Evolutionary conservation across 2,888 invertebrate species (phyloP).

Genomic region (Xylota sylvarum): DNA sequence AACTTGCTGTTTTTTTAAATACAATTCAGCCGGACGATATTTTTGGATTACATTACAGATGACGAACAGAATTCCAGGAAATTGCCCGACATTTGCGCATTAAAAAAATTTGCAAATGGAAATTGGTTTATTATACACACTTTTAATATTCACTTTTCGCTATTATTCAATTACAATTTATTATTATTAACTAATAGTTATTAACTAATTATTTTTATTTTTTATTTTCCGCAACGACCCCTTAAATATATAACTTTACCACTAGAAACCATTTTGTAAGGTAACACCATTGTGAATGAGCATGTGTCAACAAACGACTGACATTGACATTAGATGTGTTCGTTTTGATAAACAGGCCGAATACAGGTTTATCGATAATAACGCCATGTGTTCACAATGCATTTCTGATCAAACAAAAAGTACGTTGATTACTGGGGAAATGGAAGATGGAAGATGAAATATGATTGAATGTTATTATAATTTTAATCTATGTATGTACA

Average conservation of each 20-base stretch:
- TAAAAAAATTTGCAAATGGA: neutral
- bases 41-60: neutral
- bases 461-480: too few relatives aligned
- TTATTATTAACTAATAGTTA: neutral
- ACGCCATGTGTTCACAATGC: too few relatives aligned
- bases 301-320: neutral
- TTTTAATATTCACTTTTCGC: neutral
- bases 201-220: neutral
- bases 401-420: too few relatives aligned
- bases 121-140: neutral
- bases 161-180: neutral
- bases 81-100: neutral
- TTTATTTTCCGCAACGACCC: neutral
- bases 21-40: neutral
- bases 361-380: too few relatives aligned
- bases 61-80: constrained; percentile 24
- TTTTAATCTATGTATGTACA: too few relatives aligned
- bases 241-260: too few relatives aligned
- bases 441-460: too few relatives aligned
- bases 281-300: neutral
- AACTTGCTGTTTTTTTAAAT: neutral
- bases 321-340: neutral
- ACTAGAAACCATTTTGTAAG: constrained; percentile 1
- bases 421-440: too few relatives aligned
- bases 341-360: neutral